A percentile compares a stretch with the other conserved stretches of the same genome.
Conservation (phyloP, 2,888 invertebrate species). For the Heteromurus nitidus region DNA sequence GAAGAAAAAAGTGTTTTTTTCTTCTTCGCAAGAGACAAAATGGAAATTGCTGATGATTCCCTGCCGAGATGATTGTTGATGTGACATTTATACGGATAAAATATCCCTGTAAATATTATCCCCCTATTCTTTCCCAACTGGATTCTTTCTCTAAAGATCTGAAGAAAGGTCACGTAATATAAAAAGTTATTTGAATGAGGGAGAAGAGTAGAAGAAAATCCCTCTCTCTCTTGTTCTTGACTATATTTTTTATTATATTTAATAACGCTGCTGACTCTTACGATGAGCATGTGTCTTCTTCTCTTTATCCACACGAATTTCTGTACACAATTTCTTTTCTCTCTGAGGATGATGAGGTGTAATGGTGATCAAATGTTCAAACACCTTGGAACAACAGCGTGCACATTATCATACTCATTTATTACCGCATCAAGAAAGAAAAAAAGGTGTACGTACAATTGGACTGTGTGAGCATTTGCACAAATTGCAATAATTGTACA, state of each 20-base stretch:
- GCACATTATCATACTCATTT: neutral
- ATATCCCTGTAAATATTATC: conserved; percentile 35
- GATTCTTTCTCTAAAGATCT: conserved; percentile 3
- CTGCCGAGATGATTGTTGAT: conserved; percentile 53
- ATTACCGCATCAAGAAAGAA: neutral
- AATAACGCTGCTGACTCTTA: neutral
- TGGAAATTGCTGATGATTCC: conserved; percentile 53
- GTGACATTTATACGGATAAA: conserved; percentile 55
- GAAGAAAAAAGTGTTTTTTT: too few species aligned
- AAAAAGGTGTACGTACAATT: neutral
- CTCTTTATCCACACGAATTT: too few species aligned
- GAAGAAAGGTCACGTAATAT: conserved; percentile 34
- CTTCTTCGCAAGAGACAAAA: conserved; percentile 19
- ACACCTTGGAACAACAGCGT: conserved; percentile 17
- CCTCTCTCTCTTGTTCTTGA: neutral
- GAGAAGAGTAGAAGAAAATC: too few species aligned
- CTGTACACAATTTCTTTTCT: neutral
- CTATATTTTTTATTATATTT: conserved; percentile 11
- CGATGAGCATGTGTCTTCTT: too few species aligned
- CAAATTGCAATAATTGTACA: neutral
- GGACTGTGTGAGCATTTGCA: too few species aligned
- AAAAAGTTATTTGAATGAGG: neutral
- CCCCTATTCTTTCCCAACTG: conserved; percentile 13
- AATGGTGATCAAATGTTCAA: conserved; percentile 22
- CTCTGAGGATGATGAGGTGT: conserved; percentile 24